Conservation (phyloP, 1,140 invertebrate species). For the Brachionus koreanus region DNA sequence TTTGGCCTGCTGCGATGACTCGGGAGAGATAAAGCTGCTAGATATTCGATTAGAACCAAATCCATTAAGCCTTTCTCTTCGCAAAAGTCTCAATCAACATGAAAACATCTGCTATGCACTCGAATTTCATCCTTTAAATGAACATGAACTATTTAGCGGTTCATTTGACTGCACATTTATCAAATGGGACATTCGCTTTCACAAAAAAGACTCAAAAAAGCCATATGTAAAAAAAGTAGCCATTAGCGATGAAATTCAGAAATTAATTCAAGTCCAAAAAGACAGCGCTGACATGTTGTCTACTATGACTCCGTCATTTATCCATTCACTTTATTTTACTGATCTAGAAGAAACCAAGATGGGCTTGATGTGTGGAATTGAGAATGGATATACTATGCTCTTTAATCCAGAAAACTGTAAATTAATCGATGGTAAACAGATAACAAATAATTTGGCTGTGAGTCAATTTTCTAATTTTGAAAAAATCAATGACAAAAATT, state of each 20-base stretch:
- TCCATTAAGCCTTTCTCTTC: not conserved
- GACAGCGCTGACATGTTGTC: not conserved
- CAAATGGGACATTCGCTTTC: conserved; percentile 12
- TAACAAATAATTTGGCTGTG: conserved; percentile 5
- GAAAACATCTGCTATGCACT: not conserved
- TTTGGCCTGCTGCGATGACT: not conserved
- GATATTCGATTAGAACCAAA: not conserved
- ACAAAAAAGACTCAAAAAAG: not conserved
- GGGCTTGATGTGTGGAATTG: not conserved
- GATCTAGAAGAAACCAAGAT: not conserved
- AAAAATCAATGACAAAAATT: not conserved
- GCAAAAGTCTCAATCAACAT: conserved; percentile 1
- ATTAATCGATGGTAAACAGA: not conserved
- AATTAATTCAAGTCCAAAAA: not conserved
- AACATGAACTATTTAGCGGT: conserved; percentile 12
- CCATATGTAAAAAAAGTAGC: not conserved
- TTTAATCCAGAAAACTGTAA: conserved; percentile 1
- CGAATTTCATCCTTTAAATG: not conserved
- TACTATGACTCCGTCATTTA: conserved; percentile 2
- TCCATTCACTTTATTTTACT: not conserved
- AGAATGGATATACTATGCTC: not conserved
- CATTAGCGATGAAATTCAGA: not conserved
- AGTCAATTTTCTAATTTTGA: conserved; percentile 14
- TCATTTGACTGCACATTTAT: conserved; percentile 14
- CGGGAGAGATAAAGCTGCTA: not conserved